Conservation (phyloP, 2,113 vertebrate species). For the Eidolon helvum region DNA sequence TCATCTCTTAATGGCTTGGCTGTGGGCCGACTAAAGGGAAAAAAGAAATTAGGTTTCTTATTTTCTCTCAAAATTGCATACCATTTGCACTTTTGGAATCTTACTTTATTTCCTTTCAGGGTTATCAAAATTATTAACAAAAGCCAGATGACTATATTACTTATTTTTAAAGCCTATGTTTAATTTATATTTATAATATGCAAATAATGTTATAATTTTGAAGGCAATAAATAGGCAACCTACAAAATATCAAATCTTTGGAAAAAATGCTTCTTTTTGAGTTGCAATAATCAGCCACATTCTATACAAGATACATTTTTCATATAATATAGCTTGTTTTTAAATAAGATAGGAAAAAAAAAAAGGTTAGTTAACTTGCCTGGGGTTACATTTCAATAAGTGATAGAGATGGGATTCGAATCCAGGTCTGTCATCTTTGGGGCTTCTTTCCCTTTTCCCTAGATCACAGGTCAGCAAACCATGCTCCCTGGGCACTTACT, state of each 20-base stretch:
- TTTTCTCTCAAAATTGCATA: background rate
- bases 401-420: too few species aligned
- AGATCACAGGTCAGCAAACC: too few species aligned
- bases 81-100: background rate
- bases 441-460: too few species aligned
- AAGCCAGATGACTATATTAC: background rate
- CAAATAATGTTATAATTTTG: background rate
- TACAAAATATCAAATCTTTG: background rate
- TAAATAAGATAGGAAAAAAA: background rate
- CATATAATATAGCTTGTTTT: background rate
- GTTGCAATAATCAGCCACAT: background rate
- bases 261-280: background rate
- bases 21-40: background rate
- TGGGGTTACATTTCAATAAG: too few species aligned
- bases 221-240: background rate
- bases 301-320: background rate
- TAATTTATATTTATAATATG: background rate
- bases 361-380: too few species aligned
- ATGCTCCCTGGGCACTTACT: too few species aligned
- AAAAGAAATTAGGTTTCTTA: background rate
- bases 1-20: background rate
- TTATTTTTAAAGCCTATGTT: background rate
- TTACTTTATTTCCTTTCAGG: background rate
- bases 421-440: too few species aligned
- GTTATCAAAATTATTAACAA: conserved; percentile 22